Conservation (phyloP, 2,113 vertebrate species). For the Perca fluviatilis region DNA sequence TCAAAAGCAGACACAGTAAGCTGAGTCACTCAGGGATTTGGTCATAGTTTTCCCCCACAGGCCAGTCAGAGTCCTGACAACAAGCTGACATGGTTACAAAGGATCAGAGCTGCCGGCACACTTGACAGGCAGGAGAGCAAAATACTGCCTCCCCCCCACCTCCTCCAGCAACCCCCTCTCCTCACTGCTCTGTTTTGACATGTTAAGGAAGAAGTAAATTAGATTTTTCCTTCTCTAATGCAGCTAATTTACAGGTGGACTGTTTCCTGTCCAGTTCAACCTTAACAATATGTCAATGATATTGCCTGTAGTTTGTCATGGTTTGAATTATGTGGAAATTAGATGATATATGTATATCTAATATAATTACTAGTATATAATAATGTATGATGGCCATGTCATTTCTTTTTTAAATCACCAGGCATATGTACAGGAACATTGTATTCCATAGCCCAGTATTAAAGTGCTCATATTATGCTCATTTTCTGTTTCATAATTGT, state of each 20-base stretch:
- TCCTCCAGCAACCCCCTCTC: not conserved
- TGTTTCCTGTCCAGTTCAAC: conserved; percentile 36
- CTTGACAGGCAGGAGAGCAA: conserved; percentile 61
- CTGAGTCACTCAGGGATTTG: conserved; percentile 62
- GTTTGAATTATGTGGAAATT: not conserved
- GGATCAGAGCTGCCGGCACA: conserved; percentile 45
- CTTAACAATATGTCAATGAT: conserved; percentile 8
- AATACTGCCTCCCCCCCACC: conserved; percentile 12
- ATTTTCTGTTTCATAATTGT: too few species aligned
- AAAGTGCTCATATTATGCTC: not conserved
- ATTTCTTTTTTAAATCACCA: not conserved
- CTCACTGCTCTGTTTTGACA: conserved; percentile 56
- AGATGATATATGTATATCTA: not conserved
- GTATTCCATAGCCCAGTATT: not conserved
- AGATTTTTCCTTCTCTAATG: conserved; percentile 27
- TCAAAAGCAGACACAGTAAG: conserved; percentile 44
- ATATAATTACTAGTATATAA: not conserved
- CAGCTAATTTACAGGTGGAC: conserved; percentile 51
- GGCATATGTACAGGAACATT: too few species aligned
- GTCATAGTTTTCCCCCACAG: conserved; percentile 24
- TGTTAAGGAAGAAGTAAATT: conserved; percentile 55
- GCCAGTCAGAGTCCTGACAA: conserved; percentile 41
- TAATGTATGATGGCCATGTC: not conserved
- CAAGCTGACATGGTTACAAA: conserved; percentile 38
- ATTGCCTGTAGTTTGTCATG: conserved; percentile 29